These are phyloP conservation scores for Balearica regulorum DNA, from an alignment of 2,797 vertebrate genomes.

Conservation along the genomic window DNA sequence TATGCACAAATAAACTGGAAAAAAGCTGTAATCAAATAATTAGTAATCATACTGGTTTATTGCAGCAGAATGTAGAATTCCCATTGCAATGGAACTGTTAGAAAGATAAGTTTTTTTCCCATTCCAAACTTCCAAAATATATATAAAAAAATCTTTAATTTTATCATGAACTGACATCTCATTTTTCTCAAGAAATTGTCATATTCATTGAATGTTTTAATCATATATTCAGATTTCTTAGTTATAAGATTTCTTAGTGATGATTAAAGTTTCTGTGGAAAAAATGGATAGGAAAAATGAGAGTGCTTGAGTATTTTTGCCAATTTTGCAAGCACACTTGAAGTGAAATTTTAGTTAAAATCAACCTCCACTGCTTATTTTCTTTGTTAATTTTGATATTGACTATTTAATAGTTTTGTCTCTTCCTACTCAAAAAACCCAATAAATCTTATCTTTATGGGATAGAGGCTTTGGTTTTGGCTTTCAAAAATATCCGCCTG, in stretches of 20 bases:
- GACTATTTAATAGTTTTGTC: background rate
- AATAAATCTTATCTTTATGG: background rate
- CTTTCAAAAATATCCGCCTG: background rate
- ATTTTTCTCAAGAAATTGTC: too few species aligned
- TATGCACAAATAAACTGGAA: too few species aligned
- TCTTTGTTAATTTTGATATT: background rate
- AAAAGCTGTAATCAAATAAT: too few species aligned
- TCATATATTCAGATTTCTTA: too few species aligned
- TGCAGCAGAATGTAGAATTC: too few species aligned
- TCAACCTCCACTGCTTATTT: background rate
- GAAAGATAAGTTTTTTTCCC: too few species aligned
- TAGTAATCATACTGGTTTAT: too few species aligned
- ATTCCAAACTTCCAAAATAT: too few species aligned
- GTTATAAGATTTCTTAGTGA: background rate
- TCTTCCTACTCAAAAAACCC: background rate
- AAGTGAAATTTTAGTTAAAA: background rate
- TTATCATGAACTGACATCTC: too few species aligned
- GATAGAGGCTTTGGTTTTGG: background rate
- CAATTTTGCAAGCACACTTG: background rate
- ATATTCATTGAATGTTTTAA: too few species aligned
- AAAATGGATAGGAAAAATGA: background rate
- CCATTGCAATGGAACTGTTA: too few species aligned
- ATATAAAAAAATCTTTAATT: too few species aligned
- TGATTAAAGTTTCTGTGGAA: background rate
- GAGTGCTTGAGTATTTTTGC: background rate